Evolutionary conservation across 2,113 vertebrate species (phyloP).

Genomic region (Austrofundulus limnaeus): DNA sequence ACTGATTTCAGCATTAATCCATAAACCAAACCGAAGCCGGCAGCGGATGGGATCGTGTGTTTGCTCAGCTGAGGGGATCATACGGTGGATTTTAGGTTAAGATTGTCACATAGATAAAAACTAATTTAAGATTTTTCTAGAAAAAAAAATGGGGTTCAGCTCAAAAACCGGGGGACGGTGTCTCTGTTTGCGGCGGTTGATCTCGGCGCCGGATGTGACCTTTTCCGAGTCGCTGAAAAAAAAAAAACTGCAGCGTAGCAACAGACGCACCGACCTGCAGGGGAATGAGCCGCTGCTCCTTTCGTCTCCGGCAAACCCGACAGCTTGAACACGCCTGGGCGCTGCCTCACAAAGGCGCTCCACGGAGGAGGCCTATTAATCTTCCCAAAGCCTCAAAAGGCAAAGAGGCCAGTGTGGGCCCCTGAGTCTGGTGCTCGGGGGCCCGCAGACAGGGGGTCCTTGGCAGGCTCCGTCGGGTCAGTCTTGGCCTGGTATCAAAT

Average conservation of each 20-base stretch:
- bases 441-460: slow-evolving; percentile 62
- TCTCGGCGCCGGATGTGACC: slow-evolving; percentile 71
- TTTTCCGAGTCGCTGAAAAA: slow-evolving; percentile 72
- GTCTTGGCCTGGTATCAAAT: slow-evolving; percentile 77
- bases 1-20: slow-evolving; percentile 69
- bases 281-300: slow-evolving; percentile 76
- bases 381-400: slow-evolving; percentile 75
- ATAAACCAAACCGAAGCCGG: slow-evolving; percentile 62
- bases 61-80: slow-evolving; percentile 66
- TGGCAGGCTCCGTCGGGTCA: slow-evolving; percentile 62
- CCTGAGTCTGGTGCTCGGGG: slow-evolving; percentile 64
- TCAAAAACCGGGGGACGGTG: not conserved
- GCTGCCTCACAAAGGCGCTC: slow-evolving; percentile 75
- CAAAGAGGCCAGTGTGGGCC: slow-evolving; percentile 56
- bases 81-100: slow-evolving; percentile 32
- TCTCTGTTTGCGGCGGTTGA: not conserved
- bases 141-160: not conserved
- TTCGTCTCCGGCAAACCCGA: slow-evolving; percentile 70
- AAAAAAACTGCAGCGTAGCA: slow-evolving; percentile 63
- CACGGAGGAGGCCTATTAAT: slow-evolving; percentile 75
- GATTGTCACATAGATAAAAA: slow-evolving; percentile 28
- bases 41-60: slow-evolving; percentile 53
- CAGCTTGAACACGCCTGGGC: slow-evolving; percentile 80
- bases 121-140: not conserved
- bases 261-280: slow-evolving; percentile 70